Percentiles rank a stretch among this genome's conserved stretches.
Conservation (phyloP, 2,888 invertebrate species). For the Pollenia labialis region DNA sequence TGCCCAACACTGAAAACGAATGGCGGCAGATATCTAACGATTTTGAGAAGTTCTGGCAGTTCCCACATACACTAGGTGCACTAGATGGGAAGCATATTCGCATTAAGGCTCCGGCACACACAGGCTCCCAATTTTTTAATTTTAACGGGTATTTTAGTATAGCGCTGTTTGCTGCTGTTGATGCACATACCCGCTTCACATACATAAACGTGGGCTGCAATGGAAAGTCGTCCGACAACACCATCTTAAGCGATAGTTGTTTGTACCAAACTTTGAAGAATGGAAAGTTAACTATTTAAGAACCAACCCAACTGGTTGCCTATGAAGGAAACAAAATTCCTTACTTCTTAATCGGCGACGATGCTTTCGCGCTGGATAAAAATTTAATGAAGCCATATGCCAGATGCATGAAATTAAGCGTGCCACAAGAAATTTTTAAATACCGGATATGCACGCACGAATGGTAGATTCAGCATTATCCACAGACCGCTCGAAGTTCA, state of each 20-base stretch:
- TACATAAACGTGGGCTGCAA: slow-evolving; percentile 35
- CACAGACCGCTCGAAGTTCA: too few species aligned
- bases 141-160: slow-evolving; percentile 42
- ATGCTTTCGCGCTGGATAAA: slow-evolving; percentile 15
- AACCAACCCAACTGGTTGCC: neutral
- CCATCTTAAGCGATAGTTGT: slow-evolving; percentile 10
- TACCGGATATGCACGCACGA: neutral
- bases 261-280: neutral
- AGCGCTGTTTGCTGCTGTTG: slow-evolving; percentile 20
- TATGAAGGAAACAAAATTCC: slow-evolving; percentile 31
- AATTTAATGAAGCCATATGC: slow-evolving; percentile 23
- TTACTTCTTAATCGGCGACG: slow-evolving; percentile 41
- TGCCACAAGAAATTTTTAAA: slow-evolving; percentile 36
- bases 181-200: slow-evolving; percentile 21
- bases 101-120: slow-evolving; percentile 1
- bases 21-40: slow-evolving; percentile 2
- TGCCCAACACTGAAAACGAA: slow-evolving; percentile 23
- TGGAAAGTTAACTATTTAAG: slow-evolving; percentile 21
- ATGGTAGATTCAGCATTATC: too few species aligned
- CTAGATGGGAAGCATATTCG: slow-evolving; percentile 36
- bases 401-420: slow-evolving; percentile 16
- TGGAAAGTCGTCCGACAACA: neutral
- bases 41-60: slow-evolving; percentile 17
- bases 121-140: slow-evolving; percentile 38
- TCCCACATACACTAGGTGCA: slow-evolving; percentile 33